Conservation (phyloP, 2,113 vertebrate genomes). For the Chlamydotis undulata region DNA sequence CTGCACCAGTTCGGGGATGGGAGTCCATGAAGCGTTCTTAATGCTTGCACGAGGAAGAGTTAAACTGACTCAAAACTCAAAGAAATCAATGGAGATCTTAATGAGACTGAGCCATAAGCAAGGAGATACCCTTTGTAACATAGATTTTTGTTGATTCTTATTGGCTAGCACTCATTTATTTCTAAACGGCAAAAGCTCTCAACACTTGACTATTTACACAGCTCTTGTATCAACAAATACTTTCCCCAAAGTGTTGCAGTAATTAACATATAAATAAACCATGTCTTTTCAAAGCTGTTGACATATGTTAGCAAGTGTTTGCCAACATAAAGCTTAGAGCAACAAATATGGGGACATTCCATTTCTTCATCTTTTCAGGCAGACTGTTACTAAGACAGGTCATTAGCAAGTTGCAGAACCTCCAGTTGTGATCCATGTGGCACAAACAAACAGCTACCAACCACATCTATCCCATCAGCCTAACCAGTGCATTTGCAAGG, state of each 20-base stretch:
- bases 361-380: slow-evolving; percentile 3
- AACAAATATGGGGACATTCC: background rate
- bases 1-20: background rate
- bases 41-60: background rate
- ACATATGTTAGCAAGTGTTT: slow-evolving; percentile 58
- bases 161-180: background rate
- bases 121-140: background rate
- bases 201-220: slow-evolving; percentile 46
- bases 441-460: background rate
- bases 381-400: slow-evolving; percentile 2
- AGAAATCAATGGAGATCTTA: background rate
- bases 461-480: background rate
- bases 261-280: slow-evolving; percentile 67
- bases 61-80: background rate
- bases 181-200: slow-evolving; percentile 11
- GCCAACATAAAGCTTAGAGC: slow-evolving; percentile 2
- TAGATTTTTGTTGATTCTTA: background rate
- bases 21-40: background rate
- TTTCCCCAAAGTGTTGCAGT: slow-evolving; percentile 35
- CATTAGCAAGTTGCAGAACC: slow-evolving; percentile 24
- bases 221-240: slow-evolving; percentile 50
- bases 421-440: slow-evolving; percentile 1
- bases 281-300: slow-evolving; percentile 50
- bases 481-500: background rate
- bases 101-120: background rate